Evolutionary conservation across 2,113 vertebrate genomes (phyloP).

Genomic region (Microtus montanus): DNA sequence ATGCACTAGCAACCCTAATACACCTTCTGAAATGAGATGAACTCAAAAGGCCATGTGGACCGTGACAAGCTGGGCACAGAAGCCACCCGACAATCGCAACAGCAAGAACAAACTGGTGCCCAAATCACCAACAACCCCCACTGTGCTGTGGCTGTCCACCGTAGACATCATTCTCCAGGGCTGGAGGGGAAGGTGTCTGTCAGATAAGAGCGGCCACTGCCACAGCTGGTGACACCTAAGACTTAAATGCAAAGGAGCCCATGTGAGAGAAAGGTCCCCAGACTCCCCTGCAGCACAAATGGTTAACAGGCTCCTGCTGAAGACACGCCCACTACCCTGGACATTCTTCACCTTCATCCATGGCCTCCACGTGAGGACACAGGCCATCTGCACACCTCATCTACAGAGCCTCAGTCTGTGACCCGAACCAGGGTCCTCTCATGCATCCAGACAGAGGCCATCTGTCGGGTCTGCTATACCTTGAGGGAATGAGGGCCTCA

Average conservation of each 20-base stretch:
- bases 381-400: conserved; percentile 56
- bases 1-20: background rate
- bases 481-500: conserved; percentile 40
- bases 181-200: background rate
- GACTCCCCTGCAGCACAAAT: background rate
- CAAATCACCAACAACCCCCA: background rate
- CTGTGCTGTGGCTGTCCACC: background rate
- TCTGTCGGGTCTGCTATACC: conserved; percentile 60
- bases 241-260: background rate
- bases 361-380: conserved; percentile 40
- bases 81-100: background rate
- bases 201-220: background rate
- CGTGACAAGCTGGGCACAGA: background rate
- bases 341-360: background rate
- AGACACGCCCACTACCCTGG: background rate
- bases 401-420: conserved; percentile 65
- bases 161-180: background rate
- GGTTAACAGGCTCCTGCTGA: background rate
- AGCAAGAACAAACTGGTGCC: background rate
- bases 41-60: background rate
- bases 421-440: conserved; percentile 46
- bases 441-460: conserved; percentile 65
- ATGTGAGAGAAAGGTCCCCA: background rate
- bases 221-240: background rate
- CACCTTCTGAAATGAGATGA: background rate